These are phyloP conservation scores for Dexiosoma caninum DNA, from an alignment of 2,888 invertebrate species.

Conservation along the genomic window DNA sequence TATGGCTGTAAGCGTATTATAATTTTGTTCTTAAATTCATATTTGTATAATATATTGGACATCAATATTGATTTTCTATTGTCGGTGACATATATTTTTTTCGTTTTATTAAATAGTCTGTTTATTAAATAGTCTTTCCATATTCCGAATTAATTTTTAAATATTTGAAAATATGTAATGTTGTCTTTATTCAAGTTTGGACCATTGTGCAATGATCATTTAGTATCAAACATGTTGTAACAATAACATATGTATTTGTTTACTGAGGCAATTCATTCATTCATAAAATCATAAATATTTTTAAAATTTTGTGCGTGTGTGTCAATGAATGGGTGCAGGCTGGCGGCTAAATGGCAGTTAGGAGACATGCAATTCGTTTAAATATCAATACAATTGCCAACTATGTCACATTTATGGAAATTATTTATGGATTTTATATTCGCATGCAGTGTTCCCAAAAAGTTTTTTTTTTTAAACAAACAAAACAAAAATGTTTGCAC, in stretches of 20 bases:
- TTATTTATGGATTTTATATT: neutral
- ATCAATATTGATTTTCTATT: no score
- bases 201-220: conserved; percentile 16
- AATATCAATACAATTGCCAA: conserved; percentile 62
- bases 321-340: conserved; percentile 59
- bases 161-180: no score
- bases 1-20: no score
- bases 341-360: conserved; percentile 61
- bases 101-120: no score
- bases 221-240: conserved; percentile 17
- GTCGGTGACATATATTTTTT: no score
- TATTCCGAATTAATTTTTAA: no score
- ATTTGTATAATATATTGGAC: no score
- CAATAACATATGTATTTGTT: conserved; percentile 11
- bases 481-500: neutral
- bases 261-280: conserved; percentile 53
- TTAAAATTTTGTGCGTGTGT: conserved; percentile 27
- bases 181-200: no score
- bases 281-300: conserved; percentile 51
- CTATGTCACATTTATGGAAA: conserved; percentile 62
- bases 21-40: no score
- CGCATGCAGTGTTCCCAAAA: conserved; percentile 18
- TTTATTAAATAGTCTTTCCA: no score
- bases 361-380: conserved; percentile 56
- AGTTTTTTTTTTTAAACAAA: neutral